Percentiles rank a stretch among this genome's conserved stretches.
These are phyloP conservation scores for Ischnura elegans DNA, from an alignment of 2,888 invertebrate species.

Conservation along the genomic window DNA sequence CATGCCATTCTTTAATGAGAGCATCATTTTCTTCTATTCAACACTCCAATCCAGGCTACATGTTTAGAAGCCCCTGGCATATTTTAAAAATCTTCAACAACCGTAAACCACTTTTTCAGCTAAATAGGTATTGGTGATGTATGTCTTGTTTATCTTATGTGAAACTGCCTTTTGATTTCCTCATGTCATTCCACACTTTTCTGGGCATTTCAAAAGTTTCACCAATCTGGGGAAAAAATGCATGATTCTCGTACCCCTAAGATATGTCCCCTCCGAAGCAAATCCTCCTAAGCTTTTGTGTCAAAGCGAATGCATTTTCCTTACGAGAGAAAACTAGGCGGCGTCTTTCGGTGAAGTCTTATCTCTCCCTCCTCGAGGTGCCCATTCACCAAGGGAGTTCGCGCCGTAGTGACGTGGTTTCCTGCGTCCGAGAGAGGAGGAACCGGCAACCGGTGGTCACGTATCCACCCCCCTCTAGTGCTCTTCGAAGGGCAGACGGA, in stretches of 20 bases:
- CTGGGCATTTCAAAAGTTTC: neutral
- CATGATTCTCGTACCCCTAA: neutral
- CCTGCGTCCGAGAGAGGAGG: neutral
- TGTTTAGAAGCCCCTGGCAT: too few relatives aligned
- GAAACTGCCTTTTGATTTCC: too few relatives aligned
- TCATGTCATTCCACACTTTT: too few relatives aligned
- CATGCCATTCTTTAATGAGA: too few relatives aligned
- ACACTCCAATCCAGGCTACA: too few relatives aligned
- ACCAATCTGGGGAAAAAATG: neutral
- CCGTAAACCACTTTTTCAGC: too few relatives aligned
- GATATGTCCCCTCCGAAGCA: neutral
- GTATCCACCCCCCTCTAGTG: neutral
- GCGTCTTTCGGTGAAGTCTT: neutral
- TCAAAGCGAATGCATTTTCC: neutral
- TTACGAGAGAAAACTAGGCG: neutral
- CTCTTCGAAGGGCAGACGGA: neutral
- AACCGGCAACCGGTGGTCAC: slow-evolving; percentile 25
- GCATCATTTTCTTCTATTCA: too few relatives aligned
- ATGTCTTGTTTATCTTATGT: too few relatives aligned
- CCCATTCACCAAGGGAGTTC: neutral
- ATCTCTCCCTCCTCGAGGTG: neutral
- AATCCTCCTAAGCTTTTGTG: neutral
- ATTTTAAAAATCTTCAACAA: too few relatives aligned
- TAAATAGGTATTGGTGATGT: too few relatives aligned
- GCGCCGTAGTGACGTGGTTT: neutral